Evolutionary conservation across 2,797 vertebrate species (phyloP).

Genomic region (Xiphorhynchus erythropygius): DNA sequence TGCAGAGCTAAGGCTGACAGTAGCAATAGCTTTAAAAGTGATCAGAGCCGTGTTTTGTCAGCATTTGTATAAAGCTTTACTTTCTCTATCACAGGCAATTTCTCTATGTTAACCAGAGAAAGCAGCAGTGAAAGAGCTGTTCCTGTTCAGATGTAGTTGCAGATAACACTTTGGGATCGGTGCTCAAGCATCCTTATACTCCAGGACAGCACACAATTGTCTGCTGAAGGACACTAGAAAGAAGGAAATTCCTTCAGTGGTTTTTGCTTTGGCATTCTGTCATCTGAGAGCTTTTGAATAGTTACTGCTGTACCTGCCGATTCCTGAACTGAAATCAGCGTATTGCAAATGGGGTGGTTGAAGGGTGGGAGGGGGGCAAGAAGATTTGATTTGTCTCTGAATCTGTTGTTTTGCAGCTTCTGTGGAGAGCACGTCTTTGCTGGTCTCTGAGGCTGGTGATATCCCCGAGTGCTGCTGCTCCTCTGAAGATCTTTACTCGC

Average conservation of each 20-base stretch:
- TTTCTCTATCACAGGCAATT: neutral
- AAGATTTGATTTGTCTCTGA: neutral
- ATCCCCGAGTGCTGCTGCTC: constrained; percentile 81
- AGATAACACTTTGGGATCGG: neutral
- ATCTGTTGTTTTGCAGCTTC: constrained; percentile 77
- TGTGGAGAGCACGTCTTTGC: constrained; percentile 83
- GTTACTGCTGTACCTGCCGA: neutral
- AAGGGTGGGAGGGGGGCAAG: neutral
- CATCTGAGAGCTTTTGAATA: neutral
- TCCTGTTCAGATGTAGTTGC: neutral
- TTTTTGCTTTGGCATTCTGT: neutral
- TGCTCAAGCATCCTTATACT: neutral
- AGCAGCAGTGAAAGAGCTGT: neutral
- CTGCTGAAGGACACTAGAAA: neutral
- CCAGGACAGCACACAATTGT: neutral
- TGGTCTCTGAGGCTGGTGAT: constrained; percentile 82
- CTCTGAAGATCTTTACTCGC: constrained; percentile 86
- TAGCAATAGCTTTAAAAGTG: neutral
- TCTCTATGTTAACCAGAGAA: neutral
- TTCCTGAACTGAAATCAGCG: neutral
- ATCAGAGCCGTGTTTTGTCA: neutral
- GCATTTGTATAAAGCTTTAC: neutral
- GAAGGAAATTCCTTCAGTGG: neutral
- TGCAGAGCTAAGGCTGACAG: neutral
- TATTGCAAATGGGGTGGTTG: neutral